Base-by-base conservation (phyloP, 1,140 invertebrate genomes). In the Cydia fagiglandana region DNA sequence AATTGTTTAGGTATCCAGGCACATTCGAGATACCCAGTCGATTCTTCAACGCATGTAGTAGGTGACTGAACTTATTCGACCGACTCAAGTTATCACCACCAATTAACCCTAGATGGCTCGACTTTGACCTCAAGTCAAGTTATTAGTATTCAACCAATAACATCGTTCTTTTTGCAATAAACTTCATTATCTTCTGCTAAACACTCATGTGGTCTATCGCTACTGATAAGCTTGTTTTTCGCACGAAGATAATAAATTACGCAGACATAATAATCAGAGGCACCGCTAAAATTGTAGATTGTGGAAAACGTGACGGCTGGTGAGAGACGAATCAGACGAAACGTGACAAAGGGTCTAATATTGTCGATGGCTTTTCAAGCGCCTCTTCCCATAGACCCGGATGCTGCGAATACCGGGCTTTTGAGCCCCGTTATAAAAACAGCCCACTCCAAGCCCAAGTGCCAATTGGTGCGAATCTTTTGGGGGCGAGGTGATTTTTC, bases 181-280 rank as follows among this genome's bases (percentile, higher is more conserved):
- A 34, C 13, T 70, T 34, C 66, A 38, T 38, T 70, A 70, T 70
- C 66, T 70, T 20, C 30, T n/a, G n/a, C 34, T 17, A 20, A 70
- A 70, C 66, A 70, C 66, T 70, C 66, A 24, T 70, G 15, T 38
- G 20, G 30, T 70, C n/a, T 70, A 70, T 70, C 30, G 30, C 56
- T 70, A 4, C 66, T 70, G 66, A 70, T 70, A 70, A 70, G 34
- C 66, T 70, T 70, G 66, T 70, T 70, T 70, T 70, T 70, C 66
- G 17, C 66, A 53, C 2, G 64, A 41, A 34, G 66, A 70, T 70
- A 66, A 34, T 66, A 30, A 30, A 30, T 66, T 61, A 70, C n/a
- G 34, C 34, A 70, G 66, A 70, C 66, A 70, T 70, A 70, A 70
- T 70, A 70, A 61, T 61, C 66, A 17, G 66, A 38, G 66, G 66